These are phyloP conservation scores for Callipepla californica DNA, from an alignment of 2,113 vertebrate species.

Conservation along the genomic window DNA sequence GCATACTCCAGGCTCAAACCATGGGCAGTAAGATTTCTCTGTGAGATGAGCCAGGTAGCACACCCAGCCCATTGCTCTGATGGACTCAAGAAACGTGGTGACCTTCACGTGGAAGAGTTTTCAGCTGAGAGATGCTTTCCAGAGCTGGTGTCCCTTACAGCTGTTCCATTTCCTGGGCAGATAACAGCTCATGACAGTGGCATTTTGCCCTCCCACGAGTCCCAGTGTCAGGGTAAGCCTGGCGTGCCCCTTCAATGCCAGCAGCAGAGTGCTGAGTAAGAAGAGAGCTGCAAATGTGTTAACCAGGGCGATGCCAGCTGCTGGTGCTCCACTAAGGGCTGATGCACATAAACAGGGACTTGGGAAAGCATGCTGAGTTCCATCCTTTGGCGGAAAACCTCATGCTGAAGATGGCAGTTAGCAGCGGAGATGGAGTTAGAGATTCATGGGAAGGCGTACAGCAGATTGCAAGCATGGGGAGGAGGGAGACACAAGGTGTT, in stretches of 20 bases:
- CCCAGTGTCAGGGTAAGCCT: neutral
- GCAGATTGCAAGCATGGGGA: neutral
- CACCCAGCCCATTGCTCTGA: neutral
- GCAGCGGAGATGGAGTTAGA: neutral
- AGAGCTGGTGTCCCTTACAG: fast-evolving
- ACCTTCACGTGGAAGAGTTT: fast-evolving
- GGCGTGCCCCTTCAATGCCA: neutral
- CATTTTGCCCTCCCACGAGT: neutral
- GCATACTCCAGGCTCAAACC: neutral
- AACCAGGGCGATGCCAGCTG: neutral
- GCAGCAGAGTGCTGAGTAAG: neutral
- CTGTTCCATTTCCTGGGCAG: fast-evolving
- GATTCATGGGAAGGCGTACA: no score
- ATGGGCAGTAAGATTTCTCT: neutral
- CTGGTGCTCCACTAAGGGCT: neutral
- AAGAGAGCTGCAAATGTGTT: neutral
- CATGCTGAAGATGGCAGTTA: fast-evolving
- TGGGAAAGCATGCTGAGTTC: neutral
- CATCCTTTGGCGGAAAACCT: neutral
- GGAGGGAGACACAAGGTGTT: neutral
- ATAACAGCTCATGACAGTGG: fast-evolving
- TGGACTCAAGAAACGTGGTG: fast-evolving
- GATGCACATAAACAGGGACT: neutral
- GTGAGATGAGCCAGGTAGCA: neutral
- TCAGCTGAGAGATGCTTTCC: neutral